A percentile compares a stretch with the other conserved stretches of the same genome.
Evolutionary conservation across 2,888 invertebrate genomes (phyloP).

Genomic region (Drosophila eohydei): DNA sequence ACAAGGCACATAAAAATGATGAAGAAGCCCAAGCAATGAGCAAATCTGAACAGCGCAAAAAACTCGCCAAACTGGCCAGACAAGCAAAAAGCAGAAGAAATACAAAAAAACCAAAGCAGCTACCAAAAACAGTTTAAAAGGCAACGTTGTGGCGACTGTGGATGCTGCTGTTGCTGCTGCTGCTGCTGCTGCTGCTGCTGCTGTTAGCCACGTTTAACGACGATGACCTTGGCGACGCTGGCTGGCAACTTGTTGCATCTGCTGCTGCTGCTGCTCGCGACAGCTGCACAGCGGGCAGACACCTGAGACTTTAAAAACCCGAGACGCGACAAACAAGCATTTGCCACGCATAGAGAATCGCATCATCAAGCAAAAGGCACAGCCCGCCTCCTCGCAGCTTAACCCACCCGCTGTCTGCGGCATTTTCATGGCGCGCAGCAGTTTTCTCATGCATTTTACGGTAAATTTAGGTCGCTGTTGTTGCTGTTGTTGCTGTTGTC

Average conservation of each 20-base stretch:
- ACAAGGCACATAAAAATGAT: constrained; percentile 56
- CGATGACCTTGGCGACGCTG: constrained; percentile 71
- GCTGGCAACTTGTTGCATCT: constrained; percentile 76
- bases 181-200: constrained; percentile 26
- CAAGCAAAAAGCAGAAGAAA: constrained; percentile 44
- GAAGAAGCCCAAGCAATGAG: constrained; percentile 60
- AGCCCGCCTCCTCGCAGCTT: constrained; percentile 5
- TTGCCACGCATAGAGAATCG: constrained; percentile 47
- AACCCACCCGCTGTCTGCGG: constrained; percentile 45
- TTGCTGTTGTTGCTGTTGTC: constrained; percentile 27
- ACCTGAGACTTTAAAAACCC: constrained; percentile 56
- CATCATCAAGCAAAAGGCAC: background rate
- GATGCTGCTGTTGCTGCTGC: constrained; percentile 12
- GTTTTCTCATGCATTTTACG: constrained; percentile 78
- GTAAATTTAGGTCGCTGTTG: constrained; percentile 74
- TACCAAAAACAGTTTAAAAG: constrained; percentile 60
- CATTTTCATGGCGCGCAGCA: constrained; percentile 41
- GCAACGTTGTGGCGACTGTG: constrained; percentile 19
- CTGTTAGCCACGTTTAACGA: constrained; percentile 47
- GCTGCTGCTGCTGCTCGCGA: constrained; percentile 51
- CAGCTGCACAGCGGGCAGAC: constrained; percentile 74
- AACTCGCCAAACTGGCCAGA: constrained; percentile 69
- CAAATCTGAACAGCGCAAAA: constrained; percentile 22
- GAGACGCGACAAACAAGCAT: constrained; percentile 35
- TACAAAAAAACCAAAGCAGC: constrained; percentile 33